These are phyloP conservation scores for Sarcophaga carnaria DNA, from an alignment of 2,888 invertebrate species.

Conservation along the genomic window DNA sequence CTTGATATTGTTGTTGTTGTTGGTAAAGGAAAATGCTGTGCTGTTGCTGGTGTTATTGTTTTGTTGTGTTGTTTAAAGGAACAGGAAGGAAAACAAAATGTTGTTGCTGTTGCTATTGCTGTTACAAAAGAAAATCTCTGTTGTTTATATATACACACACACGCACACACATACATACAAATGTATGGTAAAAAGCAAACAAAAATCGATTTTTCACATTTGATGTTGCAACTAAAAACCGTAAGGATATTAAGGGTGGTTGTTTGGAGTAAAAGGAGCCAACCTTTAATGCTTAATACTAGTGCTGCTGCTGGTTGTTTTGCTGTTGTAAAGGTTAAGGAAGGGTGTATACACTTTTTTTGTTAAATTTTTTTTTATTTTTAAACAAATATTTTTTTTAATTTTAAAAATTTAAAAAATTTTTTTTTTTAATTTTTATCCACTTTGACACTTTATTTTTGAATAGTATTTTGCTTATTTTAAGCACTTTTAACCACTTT, in stretches of 20 bases:
- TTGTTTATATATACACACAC: too few relatives aligned
- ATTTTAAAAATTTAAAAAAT: neutral
- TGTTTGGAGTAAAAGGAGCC: neutral
- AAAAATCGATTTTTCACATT: slow-evolving; percentile 69
- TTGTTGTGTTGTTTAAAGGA: slow-evolving; percentile 39
- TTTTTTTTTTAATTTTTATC: too few relatives aligned
- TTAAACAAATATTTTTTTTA: neutral
- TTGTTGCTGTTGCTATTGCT: too few relatives aligned
- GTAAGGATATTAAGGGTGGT: slow-evolving; percentile 19
- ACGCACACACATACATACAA: too few relatives aligned
- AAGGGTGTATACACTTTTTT: neutral
- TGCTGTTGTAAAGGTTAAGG: neutral
- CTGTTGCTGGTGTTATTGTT: slow-evolving; percentile 1
- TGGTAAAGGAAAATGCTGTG: neutral
- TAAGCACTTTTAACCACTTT: too few relatives aligned
- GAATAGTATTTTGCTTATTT: too few relatives aligned
- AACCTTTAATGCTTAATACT: too few relatives aligned
- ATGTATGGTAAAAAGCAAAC: slow-evolving; percentile 34
- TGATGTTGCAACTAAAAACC: slow-evolving; percentile 28
- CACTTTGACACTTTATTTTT: too few relatives aligned
- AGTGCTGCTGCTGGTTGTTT: slow-evolving; percentile 1
- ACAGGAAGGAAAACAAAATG: slow-evolving; percentile 41
- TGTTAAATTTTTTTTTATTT: neutral
- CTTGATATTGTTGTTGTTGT: neutral
- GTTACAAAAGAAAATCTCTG: too few relatives aligned